A percentile compares a stretch with the other conserved stretches of the same genome.
Conservation (phyloP, 2,113 vertebrate genomes). For the Carettochelys insculpta region DNA sequence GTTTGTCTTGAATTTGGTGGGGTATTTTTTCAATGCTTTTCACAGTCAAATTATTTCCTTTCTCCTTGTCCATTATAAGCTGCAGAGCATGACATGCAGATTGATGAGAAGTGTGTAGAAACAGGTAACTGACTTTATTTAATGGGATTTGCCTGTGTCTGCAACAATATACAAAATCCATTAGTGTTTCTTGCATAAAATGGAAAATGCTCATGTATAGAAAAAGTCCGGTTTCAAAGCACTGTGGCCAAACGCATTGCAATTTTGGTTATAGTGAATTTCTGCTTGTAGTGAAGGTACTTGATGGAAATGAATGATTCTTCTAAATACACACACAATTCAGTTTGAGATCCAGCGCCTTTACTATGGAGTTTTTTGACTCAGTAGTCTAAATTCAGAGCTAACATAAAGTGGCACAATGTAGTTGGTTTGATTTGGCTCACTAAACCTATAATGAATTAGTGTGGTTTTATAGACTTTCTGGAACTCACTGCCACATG, state of each 20-base stretch:
- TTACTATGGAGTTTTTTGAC: not conserved
- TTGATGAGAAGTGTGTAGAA: constrained; percentile 93
- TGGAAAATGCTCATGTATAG: not conserved
- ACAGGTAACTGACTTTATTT: constrained; percentile 82
- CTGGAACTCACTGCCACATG: not conserved
- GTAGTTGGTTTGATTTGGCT: not conserved
- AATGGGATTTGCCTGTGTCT: not conserved
- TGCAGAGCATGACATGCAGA: constrained; percentile 89
- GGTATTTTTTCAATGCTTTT: not conserved
- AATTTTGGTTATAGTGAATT: not conserved
- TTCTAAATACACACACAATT: not conserved
- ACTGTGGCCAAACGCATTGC: not conserved
- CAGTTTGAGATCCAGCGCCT: not conserved
- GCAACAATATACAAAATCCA: not conserved
- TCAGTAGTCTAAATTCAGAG: not conserved
- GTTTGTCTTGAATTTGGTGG: not conserved
- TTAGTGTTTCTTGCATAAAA: not conserved
- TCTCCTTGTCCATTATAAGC: constrained; percentile 19
- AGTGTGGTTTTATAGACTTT: not conserved
- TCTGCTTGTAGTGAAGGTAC: not conserved
- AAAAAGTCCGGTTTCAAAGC: not conserved
- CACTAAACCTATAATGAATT: not conserved
- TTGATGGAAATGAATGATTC: not conserved
- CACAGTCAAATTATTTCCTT: not conserved
- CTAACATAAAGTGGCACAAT: not conserved